phyloP scores from a whole-genome alignment of 1,140 invertebrate species.

The Achroia grisella region DNA sequence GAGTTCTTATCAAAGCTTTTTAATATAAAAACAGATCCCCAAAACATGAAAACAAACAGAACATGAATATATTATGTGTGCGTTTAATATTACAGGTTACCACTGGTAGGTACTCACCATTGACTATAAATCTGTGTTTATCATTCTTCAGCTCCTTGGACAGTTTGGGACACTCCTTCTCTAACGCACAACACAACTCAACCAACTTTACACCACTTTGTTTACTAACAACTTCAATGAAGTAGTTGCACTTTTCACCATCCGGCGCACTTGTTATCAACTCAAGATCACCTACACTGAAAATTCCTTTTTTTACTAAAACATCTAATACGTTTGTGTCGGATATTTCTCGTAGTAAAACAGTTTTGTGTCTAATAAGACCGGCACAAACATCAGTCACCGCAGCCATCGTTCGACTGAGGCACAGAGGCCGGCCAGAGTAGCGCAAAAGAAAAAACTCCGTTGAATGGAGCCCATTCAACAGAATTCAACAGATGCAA shows the following conservation, averaged over 20 bases:
- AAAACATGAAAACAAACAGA: not conserved
- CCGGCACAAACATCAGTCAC: conserved; percentile 59
- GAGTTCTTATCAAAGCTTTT: no score
- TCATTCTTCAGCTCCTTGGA: conserved; percentile 66
- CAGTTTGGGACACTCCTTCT: conserved; percentile 67
- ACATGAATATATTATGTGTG: no score
- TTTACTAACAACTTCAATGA: conserved; percentile 70
- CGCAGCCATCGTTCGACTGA: conserved; percentile 64
- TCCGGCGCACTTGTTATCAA: conserved; percentile 60
- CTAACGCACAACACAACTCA: conserved; percentile 61
- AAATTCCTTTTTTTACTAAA: conserved; percentile 64
- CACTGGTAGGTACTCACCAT: conserved; percentile 60
- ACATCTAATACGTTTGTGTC: conserved; percentile 67
- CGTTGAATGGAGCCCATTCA: conserved; percentile 54
- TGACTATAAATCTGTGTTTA: conserved; percentile 55
- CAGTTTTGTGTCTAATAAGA: conserved; percentile 57
- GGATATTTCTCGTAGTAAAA: conserved; percentile 61
- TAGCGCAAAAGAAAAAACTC: conserved; percentile 33
- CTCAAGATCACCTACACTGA: conserved; percentile 61
- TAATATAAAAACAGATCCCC: not conserved
- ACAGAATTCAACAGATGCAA: conserved; percentile 47
- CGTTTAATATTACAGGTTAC: no score
- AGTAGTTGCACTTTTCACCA: conserved; percentile 69
- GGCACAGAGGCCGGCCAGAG: conserved; percentile 6
- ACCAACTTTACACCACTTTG: conserved; percentile 62